Evolutionary conservation across 2,888 invertebrate species (phyloP).

Genomic region (Cheiracanthium punctorium): DNA sequence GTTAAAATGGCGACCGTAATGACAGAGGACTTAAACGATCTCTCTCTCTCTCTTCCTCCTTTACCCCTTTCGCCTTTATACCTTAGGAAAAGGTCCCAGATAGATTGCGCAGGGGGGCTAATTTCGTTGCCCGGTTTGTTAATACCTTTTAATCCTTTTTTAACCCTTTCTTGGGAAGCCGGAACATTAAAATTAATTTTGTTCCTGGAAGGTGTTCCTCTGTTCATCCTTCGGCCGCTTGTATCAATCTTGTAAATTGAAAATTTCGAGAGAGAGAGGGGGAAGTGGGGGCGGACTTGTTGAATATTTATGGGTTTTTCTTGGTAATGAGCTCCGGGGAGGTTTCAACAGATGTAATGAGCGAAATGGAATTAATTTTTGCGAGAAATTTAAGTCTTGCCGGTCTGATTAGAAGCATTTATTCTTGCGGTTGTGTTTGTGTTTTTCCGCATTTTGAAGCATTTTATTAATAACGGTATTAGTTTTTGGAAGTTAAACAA

Average conservation of each 20-base stretch:
- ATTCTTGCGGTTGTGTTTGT: not conserved
- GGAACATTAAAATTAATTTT: slow-evolving; percentile 40
- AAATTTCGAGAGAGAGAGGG: not conserved
- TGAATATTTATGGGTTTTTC: slow-evolving; percentile 44
- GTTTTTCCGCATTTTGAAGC: too few relatives aligned
- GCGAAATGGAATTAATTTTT: not conserved
- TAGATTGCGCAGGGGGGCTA: slow-evolving; percentile 57
- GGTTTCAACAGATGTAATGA: not conserved
- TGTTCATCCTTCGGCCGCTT: not conserved
- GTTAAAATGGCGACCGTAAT: slow-evolving; percentile 52
- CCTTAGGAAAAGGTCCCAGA: slow-evolving; percentile 28
- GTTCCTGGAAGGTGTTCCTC: slow-evolving; percentile 21
- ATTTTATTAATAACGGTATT: too few relatives aligned
- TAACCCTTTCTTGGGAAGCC: slow-evolving; percentile 26
- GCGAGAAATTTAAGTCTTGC: not conserved
- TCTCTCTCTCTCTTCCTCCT: not conserved
- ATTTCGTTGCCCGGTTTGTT: slow-evolving; percentile 46
- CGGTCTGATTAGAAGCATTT: not conserved
- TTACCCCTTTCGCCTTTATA: slow-evolving; percentile 19
- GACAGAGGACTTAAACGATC: slow-evolving; percentile 46
- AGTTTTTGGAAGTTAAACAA: too few relatives aligned
- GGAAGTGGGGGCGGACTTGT: slow-evolving; percentile 24
- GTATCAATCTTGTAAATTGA: slow-evolving; percentile 25
- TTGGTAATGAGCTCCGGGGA: not conserved
- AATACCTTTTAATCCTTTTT: slow-evolving; percentile 63